Evolutionary conservation across 1,140 invertebrate species (phyloP), one percentile per base, ranked within the genome.

Genomic region (Yoshiicerus persimilis): DNA sequence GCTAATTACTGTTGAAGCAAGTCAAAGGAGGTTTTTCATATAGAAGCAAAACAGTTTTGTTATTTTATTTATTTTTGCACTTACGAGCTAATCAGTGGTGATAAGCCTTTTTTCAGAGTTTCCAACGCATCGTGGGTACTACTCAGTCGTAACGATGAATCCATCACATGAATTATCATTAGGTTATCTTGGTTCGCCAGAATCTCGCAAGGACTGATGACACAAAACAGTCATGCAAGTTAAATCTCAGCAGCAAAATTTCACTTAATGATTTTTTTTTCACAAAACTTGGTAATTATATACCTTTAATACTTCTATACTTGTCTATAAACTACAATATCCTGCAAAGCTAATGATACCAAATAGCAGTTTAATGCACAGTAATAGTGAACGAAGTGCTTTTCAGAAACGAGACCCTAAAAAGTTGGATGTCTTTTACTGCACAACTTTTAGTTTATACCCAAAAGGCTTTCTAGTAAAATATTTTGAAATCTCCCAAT

Each of bases 151-250:
- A 85, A 16, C 1, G 10, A 23, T 20, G 30, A 32, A 47, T 88
- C 87, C 56, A 27, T 66, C 36, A 88, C 34, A 20, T 88, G 87
- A 23, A 84, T 64, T 10, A 84, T 88, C n/a, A 88, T 41, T n/a
- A 85, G n/a, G 38, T 85, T 84, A 16, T 85, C 80, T 88, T 88
- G 80, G 13, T 88, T 80, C 11, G 38, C 77, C 16, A 39, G 34
- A n/a, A 88, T 11, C 11, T 80, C 77, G 30, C 80, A 84, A 5
- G 87, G 87, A 66, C 87, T 88, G 36, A 9, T 85, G 1, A 83
- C 6, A 30, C 4, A 9, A 83, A 83, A 41, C 0, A 11, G 23
- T 70, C 13, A 70, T 70, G 0, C 6, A 70, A 66, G n/a, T n/a
- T n/a, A n/a, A n/a, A n/a, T n/a, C n/a, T n/a, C n/a, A n/a, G n/a